These are phyloP conservation scores for Leptinotarsa juncta DNA, from an alignment of 2,888 invertebrate genomes.

Conservation along the genomic window DNA sequence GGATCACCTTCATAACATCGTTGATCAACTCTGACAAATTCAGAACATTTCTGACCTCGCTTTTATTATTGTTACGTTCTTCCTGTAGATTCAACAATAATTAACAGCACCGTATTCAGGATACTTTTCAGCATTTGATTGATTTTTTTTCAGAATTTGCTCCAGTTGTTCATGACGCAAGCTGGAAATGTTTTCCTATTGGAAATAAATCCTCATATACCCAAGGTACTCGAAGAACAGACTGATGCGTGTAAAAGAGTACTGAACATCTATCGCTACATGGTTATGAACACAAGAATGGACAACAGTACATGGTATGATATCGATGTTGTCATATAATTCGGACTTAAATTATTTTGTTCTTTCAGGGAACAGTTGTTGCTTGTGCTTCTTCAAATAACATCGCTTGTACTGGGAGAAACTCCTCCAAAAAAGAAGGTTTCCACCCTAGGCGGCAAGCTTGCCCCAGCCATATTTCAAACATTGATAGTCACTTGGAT, in stretches of 20 bases:
- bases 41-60: too few relatives aligned
- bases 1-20: too few relatives aligned
- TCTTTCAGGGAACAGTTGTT: constrained; percentile 83
- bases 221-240: constrained; percentile 87
- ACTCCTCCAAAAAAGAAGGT: constrained; percentile 81
- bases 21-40: too few relatives aligned
- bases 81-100: too few relatives aligned
- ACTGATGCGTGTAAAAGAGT: constrained; percentile 97
- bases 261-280: constrained; percentile 93
- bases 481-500: constrained; percentile 98
- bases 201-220: constrained; percentile 72
- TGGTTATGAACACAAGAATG: constrained; percentile 97
- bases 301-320: constrained; percentile 89
- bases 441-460: constrained; percentile 80
- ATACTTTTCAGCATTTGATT: background rate
- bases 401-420: constrained; percentile 87
- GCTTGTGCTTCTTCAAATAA: constrained; percentile 89
- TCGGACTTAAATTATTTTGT: background rate
- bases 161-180: constrained; percentile 93
- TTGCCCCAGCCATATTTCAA: constrained; percentile 89
- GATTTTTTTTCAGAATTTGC: constrained; percentile 72
- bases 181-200: constrained; percentile 94
- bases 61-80: too few relatives aligned
- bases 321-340: background rate
- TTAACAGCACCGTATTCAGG: background rate